phyloP scores from a whole-genome alignment of 2,888 invertebrate species.

The Eretmocerus hayati region DNA sequence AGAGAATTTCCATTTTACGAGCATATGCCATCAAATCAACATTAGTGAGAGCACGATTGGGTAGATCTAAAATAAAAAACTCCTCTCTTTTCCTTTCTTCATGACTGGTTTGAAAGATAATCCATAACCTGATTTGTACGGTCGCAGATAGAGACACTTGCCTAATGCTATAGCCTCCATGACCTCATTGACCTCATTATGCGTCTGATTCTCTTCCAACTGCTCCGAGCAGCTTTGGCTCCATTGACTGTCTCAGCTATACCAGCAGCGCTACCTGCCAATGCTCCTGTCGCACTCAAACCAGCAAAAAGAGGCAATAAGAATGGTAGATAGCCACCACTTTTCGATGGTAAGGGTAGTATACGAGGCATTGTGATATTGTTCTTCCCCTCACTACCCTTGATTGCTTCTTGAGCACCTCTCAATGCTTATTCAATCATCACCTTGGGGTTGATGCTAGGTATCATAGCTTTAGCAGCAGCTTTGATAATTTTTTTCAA shows the following conservation, averaged over 20 bases:
- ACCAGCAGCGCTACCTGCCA: slow-evolving; percentile 38
- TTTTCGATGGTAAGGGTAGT: slow-evolving; percentile 22
- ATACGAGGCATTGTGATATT: slow-evolving; percentile 18
- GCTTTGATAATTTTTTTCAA: slow-evolving; percentile 7
- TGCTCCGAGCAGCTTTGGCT: slow-evolving; percentile 32
- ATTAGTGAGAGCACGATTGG: slow-evolving; percentile 31
- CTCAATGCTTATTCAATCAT: slow-evolving; percentile 15
- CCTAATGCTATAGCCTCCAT: slow-evolving; percentile 40
- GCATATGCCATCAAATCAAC: slow-evolving; percentile 23
- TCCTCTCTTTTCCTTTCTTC: too few species aligned
- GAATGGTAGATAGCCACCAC: slow-evolving; percentile 27
- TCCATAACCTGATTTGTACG: slow-evolving; percentile 3
- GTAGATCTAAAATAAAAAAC: slow-evolving; percentile 25
- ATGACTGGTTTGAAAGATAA: neutral
- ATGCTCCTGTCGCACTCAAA: slow-evolving; percentile 30
- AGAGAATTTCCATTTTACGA: slow-evolving; percentile 27
- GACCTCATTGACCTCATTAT: slow-evolving; percentile 36
- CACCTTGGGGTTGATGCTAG: neutral
- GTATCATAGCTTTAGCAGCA: slow-evolving; percentile 5
- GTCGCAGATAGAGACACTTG: slow-evolving; percentile 23
- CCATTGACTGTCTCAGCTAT: slow-evolving; percentile 39
- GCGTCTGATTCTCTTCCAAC: slow-evolving; percentile 33
- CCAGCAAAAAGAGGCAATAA: slow-evolving; percentile 30
- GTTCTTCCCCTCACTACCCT: slow-evolving; percentile 16
- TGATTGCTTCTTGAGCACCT: slow-evolving; percentile 17